Evolutionary conservation across 1,140 invertebrate genomes (phyloP), one percentile per base, ranked within the genome.

Genomic region (Zophobas morio): DNA sequence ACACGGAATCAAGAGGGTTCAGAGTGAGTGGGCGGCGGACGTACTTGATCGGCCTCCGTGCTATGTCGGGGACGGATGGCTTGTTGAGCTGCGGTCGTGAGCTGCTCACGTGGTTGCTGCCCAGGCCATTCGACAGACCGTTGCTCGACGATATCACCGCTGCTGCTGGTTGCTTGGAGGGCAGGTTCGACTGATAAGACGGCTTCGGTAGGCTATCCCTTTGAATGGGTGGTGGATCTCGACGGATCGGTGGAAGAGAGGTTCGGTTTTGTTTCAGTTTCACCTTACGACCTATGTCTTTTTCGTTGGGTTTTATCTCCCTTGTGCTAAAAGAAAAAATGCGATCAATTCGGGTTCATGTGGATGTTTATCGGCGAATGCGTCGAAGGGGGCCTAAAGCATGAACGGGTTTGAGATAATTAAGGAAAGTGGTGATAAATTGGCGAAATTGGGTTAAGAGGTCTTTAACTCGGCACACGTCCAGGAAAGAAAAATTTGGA

Each of bases 271-370:
- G 85, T 86, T 90, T 92, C 82, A 93, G 89, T 87, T 96, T 96
- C 79, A 95, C 91, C 86, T 94, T 94, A 76, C 93, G 89, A 53
- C 96, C 94, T 82, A 96, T 95, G 87, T 95, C 93, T 80, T 93
- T 93, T 84, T 94, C 94, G 87, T 95, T 95, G 77, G 94, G 90
- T 89, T 97, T 96, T 82, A 98, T 97, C 84, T 96, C 95, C 85
- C 95, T 93, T 82, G 96, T 95, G 87, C 95, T 96, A 88, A 37
- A 90, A 90, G 51, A 37, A 79, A 76, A 81, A 78, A 32, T 6
- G 1, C 0, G 35, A 20, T 76, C 0, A 77, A 20, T 20, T 20
- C 20, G 20, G 20, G 20, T 20, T 20, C 20, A 20, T 20, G 20
- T 20, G 20, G 20, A 20, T 20, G 20, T 20, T 20, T 20, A 20